These are phyloP conservation scores for Peromyscus aztecus DNA, from an alignment of 2,797 vertebrate genomes.

Conservation along the genomic window DNA sequence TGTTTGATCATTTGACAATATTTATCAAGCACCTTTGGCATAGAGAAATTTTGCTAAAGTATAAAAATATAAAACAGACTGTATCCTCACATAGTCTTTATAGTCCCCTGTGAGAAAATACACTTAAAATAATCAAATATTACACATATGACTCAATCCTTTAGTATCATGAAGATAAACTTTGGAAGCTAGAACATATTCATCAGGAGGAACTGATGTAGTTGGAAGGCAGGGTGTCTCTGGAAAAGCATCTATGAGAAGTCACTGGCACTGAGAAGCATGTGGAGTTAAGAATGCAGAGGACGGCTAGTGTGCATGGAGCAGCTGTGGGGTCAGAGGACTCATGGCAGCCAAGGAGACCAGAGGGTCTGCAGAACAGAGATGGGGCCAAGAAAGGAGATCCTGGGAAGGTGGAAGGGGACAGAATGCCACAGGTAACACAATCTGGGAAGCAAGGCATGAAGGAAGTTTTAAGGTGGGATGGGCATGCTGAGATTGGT, in stretches of 20 bases:
- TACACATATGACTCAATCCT: conserved; percentile 5
- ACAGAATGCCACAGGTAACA: not conserved
- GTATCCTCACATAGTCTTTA: not conserved
- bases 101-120: not conserved
- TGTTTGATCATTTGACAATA: conserved; percentile 34
- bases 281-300: conserved; percentile 5
- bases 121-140: conserved; percentile 13
- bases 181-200: not conserved
- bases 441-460: not conserved
- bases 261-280: not conserved
- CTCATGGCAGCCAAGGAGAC: not conserved
- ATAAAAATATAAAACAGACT: conserved; percentile 8
- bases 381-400: not conserved
- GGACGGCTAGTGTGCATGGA: not conserved
- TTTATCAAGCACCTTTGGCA: not conserved
- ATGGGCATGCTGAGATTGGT: not conserved
- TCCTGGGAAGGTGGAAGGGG: not conserved
- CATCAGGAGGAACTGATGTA: not conserved
- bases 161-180: conserved; percentile 41
- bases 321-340: not conserved
- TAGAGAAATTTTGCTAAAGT: not conserved
- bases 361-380: not conserved
- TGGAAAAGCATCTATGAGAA: not conserved
- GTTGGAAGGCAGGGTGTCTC: not conserved
- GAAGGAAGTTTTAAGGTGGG: not conserved